Base-by-base conservation (phyloP, 2,797 vertebrate species). In the Centroberyx gerrardi region DNA sequence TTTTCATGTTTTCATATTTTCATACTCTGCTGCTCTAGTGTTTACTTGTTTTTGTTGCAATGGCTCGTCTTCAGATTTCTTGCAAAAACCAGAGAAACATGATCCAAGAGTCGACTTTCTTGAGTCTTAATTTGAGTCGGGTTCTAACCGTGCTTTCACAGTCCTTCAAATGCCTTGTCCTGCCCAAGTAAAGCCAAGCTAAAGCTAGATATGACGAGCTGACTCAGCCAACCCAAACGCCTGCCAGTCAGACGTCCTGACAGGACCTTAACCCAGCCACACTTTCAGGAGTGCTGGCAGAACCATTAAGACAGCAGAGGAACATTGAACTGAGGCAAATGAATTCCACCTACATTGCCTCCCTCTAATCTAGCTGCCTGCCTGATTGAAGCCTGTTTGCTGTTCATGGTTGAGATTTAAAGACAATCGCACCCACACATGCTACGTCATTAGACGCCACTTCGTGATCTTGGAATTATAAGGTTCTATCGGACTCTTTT, bases 181-280 rank as follows among this genome's bases (percentile, higher is more conserved):
- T 0, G 46, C 53, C 68, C 52, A 31, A 67, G 40, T 55, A 27
- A 40, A 67, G 49, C 12, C 10, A 13, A 42, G 60, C 49, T 49
- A 28, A 76, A 80, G 68, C 55, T 4, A 15, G 48, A 38, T 68
- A 27, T 62, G 78, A 80, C 66, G 58, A 67, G 63, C 68, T 63
- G 69, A 74, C 70, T 49, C 28, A 55, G 62, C 74, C 74, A 83
- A 66, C 72, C 74, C 73, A 59, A 29, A 18, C 75, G 29, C 54
- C 65, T 72, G 76, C 40, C 66, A 72, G 69, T 84, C 76, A 80
- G 62, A 42, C 36, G 72, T 80, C 76, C 69, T 29, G 62, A 68
- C 55, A 13, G 15, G 22, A 67, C 81, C 67, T 76, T 0, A 6
- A 75, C 53, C 40, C 28, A 49, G 18, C 65, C 44, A 14, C 49